Conservation (phyloP, 2,113 vertebrate species). For the Plecturocebus donacophilus region DNA sequence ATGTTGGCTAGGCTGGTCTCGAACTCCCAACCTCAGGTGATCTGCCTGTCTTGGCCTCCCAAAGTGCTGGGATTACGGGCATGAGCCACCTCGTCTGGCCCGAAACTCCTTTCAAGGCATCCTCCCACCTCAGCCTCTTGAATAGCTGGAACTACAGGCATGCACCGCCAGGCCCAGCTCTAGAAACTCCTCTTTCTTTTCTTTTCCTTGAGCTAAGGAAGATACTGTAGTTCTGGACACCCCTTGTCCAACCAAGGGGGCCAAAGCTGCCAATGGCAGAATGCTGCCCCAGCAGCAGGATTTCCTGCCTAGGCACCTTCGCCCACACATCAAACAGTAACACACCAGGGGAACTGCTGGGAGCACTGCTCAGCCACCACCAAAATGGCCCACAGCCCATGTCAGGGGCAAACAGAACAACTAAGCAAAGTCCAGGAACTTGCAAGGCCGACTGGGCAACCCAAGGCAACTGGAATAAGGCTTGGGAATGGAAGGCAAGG, state of each 20-base stretch:
- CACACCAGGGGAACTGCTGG: background rate
- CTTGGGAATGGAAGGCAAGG: background rate
- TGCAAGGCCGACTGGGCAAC: too few relatives aligned
- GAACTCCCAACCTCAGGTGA: too few relatives aligned
- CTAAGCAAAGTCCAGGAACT: background rate
- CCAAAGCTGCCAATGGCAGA: too few relatives aligned
- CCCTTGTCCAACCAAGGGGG: background rate
- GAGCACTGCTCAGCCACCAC: background rate
- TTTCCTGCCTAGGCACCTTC: background rate
- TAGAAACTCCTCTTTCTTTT: background rate
- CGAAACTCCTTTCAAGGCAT: too few relatives aligned
- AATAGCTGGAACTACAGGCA: too few relatives aligned
- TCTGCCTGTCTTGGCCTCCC: too few relatives aligned
- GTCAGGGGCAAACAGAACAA: fast-evolving
- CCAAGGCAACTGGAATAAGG: fast-evolving
- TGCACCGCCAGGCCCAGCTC: too few relatives aligned
- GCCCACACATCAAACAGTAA: background rate
- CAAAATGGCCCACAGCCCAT: background rate
- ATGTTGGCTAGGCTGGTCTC: too few relatives aligned
- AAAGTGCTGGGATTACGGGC: too few relatives aligned
- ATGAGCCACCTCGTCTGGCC: too few relatives aligned
- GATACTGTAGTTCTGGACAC: background rate
- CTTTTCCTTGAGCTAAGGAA: background rate
- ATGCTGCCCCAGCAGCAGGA: background rate
- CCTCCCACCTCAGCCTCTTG: too few relatives aligned